A percentile compares a stretch with the other conserved stretches of the same genome.
Evolutionary conservation across 2,888 invertebrate genomes (phyloP).

Genomic region (Heliconius cydno): DNA sequence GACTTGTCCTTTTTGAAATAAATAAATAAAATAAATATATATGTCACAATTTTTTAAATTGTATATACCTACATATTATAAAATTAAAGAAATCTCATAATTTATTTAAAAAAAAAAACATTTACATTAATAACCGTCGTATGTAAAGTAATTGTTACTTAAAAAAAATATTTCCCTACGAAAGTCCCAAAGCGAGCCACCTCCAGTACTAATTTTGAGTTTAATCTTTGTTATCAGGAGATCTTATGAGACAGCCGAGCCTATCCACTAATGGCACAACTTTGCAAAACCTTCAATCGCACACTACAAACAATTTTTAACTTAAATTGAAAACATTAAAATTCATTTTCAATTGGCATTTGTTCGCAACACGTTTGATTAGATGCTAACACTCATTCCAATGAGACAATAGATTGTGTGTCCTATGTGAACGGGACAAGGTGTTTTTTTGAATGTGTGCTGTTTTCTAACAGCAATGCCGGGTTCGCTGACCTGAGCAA

Average conservation of each 20-base stretch:
- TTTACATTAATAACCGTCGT: not conserved
- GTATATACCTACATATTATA: too few species aligned
- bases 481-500: slow-evolving; percentile 68
- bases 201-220: slow-evolving; percentile 53
- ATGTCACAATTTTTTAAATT: too few species aligned
- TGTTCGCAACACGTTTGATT: slow-evolving; percentile 67
- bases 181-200: slow-evolving; percentile 40
- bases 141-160: slow-evolving; percentile 9
- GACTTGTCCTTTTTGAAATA: too few species aligned
- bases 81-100: not conserved
- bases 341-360: slow-evolving; percentile 47
- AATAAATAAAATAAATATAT: too few species aligned
- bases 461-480: slow-evolving; percentile 59
- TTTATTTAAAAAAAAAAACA: not conserved
- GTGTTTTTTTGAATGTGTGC: slow-evolving; percentile 48
- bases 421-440: slow-evolving; percentile 46
- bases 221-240: slow-evolving; percentile 62
- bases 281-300: slow-evolving; percentile 57
- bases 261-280: slow-evolving; percentile 65
- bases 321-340: slow-evolving; percentile 45
- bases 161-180: slow-evolving; percentile 38
- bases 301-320: slow-evolving; percentile 47
- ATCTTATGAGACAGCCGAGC: slow-evolving; percentile 65
- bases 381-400: slow-evolving; percentile 60
- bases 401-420: slow-evolving; percentile 36